These are phyloP conservation scores for Phalangium opilio DNA, from an alignment of 2,888 invertebrate species.

Conservation along the genomic window DNA sequence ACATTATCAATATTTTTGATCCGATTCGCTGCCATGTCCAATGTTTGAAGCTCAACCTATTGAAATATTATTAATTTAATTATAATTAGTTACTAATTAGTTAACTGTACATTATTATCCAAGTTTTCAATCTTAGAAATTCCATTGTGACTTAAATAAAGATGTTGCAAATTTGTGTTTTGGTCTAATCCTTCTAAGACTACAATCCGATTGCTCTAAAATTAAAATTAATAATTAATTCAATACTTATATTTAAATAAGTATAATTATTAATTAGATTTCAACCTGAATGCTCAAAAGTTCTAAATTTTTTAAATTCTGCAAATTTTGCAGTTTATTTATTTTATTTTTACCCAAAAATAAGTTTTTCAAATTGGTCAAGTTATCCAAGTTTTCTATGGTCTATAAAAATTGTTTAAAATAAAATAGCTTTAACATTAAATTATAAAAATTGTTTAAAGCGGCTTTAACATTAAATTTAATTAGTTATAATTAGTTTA, in stretches of 20 bases:
- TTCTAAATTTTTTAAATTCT: conserved; percentile 51
- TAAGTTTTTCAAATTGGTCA: conserved; percentile 56
- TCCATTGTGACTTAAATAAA: conserved; percentile 90
- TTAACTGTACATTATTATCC: conserved; percentile 44
- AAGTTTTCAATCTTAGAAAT: conserved; percentile 59
- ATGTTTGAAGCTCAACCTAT: conserved; percentile 49
- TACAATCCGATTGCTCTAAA: conserved; percentile 62
- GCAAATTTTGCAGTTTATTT: conserved; percentile 63
- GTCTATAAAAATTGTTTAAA: conserved; percentile 38
- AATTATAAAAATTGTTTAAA: neutral
- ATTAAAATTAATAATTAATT: conserved; percentile 2
- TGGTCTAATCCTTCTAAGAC: conserved; percentile 71
- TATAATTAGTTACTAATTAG: too few relatives aligned
- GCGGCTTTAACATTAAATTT: neutral
- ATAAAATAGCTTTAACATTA: conserved; percentile 15
- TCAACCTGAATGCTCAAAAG: conserved; percentile 63
- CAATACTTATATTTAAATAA: neutral
- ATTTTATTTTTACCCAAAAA: conserved; percentile 95
- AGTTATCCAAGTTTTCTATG: conserved; percentile 67
- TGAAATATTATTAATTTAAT: conserved; percentile 4
- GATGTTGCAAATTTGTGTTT: conserved; percentile 57
- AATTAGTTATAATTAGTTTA: conserved; percentile 7
- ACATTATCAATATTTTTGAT: conserved; percentile 65
- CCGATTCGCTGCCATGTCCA: conserved; percentile 80
- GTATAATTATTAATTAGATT: neutral